Base-by-base conservation (phyloP, 2,797 vertebrate genomes). In the Poecile montanus region DNA sequence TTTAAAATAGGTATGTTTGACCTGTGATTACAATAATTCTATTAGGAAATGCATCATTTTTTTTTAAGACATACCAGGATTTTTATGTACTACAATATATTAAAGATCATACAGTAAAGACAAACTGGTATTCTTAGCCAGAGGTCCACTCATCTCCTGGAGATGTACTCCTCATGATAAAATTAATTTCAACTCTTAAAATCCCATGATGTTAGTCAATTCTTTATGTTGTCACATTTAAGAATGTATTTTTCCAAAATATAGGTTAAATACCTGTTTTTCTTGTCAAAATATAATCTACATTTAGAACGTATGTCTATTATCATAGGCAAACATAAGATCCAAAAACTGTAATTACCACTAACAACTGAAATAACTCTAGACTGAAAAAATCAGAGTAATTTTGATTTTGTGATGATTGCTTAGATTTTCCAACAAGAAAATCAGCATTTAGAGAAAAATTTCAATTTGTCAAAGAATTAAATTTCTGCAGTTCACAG, bases 331-430 rank as follows among this genome's bases (percentile, higher is more conserved):
- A 82, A 79, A 38, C 5, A 13, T 19, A 89, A 45, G 9, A 71
- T 63, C 32, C 57, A 75, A 81, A 84, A 67, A 48, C 4, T 66
- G 6, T 21, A 57, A n/a, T 77, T 91, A 42, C 14, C 26, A 50
- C 30, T 80, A 60, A 85, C 7, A 63, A 26, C 23, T 45, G 38
- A 79, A 83, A 71, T 82, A 56, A 80, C 42, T 71, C 30, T 23
- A 73, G 11, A 47, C 4, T 70, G 11, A 50, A 57, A 68, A 76
- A 62, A 62, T 0, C 0, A 0, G 30, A 68, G 16, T 4, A 21
- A 74, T 56, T 94, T 62, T 5, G 2, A 68, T 71, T 81, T 70
- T 76, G 48, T 73, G 44, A 76, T 50, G 51, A 73, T 7, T 79
- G 23, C n/a, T 74, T 60, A 51, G 23, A 51, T 66, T 76, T 95